Evolutionary conservation across 2,888 invertebrate genomes (phyloP), one percentile per base, ranked within the genome.

Genomic region (Callimorpha dominula): DNA sequence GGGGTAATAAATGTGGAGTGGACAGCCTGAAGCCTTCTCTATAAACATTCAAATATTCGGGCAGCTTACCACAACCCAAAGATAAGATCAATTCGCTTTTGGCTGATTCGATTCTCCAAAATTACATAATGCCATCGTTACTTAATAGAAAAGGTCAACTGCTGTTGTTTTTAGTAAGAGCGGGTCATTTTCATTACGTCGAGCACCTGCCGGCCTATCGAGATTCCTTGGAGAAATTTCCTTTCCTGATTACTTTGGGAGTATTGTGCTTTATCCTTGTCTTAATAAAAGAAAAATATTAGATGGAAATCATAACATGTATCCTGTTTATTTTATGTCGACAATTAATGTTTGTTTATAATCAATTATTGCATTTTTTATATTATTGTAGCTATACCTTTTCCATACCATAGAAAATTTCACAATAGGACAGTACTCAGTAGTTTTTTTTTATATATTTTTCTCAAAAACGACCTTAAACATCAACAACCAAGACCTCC

Each of bases 111-210:
- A 85, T 87, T 81, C 74, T 68, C 72, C 75, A 54, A 86, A 87
- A 88, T 85, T 73, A 87, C 80, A 85, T 84, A 87, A 86, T 85
- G 83, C 78, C 73, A 72, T 70, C 72, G 81, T 85, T 87, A 89
- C 86, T 86, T 83, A 83, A 86, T 87, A 80, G 82, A 86, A 87
- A 85, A 88, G 86, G 86, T 84, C 85, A 81, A 79, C 72, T 83
- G 84, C 72, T 85, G 85, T 85, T 89, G 82, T 86, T 85, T 84
- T 77, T 81, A 79, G 87, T 83, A 83, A 86, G 82, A 79, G 66
- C 64, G 79, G 81, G 82, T 83, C 84, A 81, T 84, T 87, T 87
- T 85, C 84, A 86, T 87, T 86, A 76, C 63, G 72, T 78, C 76
- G 75, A 85, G 84, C 81, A 84, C 81, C 79, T 81, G 78, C 70